phyloP scores from a whole-genome alignment of 2,888 invertebrate genomes.

The Cheilosia vulpina region DNA sequence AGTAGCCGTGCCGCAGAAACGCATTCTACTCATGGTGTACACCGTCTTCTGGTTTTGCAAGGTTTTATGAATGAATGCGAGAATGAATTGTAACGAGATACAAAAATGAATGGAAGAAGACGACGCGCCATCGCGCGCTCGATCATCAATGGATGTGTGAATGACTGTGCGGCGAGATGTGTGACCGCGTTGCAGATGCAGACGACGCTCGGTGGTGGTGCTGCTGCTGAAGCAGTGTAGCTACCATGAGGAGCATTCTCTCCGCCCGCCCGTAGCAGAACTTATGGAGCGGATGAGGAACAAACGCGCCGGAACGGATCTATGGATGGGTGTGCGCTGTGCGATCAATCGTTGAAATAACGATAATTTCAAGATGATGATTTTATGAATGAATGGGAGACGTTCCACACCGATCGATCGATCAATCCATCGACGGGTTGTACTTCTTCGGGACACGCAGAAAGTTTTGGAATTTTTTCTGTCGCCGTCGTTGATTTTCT shows the following conservation, averaged over 20 bases:
- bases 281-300: conserved; percentile 76
- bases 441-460: conserved; percentile 76
- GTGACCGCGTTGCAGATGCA: conserved; percentile 24
- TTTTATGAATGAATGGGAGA: conserved; percentile 73
- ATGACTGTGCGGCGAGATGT: conserved; percentile 41
- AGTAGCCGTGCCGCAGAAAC: conserved; percentile 13
- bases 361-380: conserved; percentile 53
- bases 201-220: background rate
- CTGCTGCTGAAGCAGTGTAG: conserved; percentile 14
- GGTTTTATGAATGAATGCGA: conserved; percentile 74
- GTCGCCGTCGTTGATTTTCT: conserved; percentile 32
- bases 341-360: conserved; percentile 62
- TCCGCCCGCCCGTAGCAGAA: conserved; percentile 17
- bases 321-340: conserved; percentile 53
- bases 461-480: conserved; percentile 78
- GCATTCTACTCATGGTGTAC: conserved; percentile 36
- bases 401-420: conserved; percentile 37
- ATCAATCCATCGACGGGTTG: conserved; percentile 27
- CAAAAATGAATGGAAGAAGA: conserved; percentile 59
- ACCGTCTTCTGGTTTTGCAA: conserved; percentile 72
- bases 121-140: conserved; percentile 40
- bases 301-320: conserved; percentile 60
- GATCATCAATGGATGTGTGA: conserved; percentile 72
- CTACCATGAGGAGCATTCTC: background rate
- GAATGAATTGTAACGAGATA: conserved; percentile 63